Evolutionary conservation across 2,797 vertebrate species (phyloP).

Genomic region (Trachurus trachurus): DNA sequence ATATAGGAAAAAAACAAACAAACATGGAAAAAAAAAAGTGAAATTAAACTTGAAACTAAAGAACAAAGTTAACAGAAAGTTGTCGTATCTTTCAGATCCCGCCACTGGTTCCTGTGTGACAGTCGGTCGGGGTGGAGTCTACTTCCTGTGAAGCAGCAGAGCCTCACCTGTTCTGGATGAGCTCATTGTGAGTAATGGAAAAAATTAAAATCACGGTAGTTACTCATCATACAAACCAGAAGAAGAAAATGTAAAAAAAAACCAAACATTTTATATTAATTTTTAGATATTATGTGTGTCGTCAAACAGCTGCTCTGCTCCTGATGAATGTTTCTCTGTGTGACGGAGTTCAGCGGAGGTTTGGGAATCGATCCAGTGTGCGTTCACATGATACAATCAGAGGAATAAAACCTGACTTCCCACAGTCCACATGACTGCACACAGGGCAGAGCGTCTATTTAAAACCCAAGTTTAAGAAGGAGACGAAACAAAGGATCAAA

Average conservation of each 20-base stretch:
- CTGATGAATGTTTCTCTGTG: constrained; percentile 27
- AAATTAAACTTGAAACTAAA: too few relatives aligned
- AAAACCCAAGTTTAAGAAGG: neutral
- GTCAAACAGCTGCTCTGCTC: constrained; percentile 6
- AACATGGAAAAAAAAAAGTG: too few relatives aligned
- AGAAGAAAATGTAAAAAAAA: too few relatives aligned
- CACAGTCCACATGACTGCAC: constrained; percentile 43
- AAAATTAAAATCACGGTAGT: too few relatives aligned
- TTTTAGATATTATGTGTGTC: too few relatives aligned
- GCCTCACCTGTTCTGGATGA: neutral
- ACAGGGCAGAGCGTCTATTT: neutral
- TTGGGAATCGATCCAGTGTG: constrained; percentile 32
- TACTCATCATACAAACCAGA: too few relatives aligned
- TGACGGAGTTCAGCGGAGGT: constrained; percentile 21
- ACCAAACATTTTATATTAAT: too few relatives aligned
- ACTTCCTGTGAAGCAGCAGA: neutral
- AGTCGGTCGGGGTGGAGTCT: neutral
- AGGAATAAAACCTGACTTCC: constrained; percentile 23
- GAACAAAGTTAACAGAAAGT: too few relatives aligned
- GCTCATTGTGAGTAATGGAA: too few relatives aligned
- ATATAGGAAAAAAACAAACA: too few relatives aligned
- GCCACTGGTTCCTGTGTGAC: neutral
- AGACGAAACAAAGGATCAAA: neutral
- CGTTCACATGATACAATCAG: constrained; percentile 43
- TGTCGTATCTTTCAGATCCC: neutral